These are phyloP conservation scores for Aradophagus sp. DNA, from an alignment of 1,140 invertebrate genomes.

Conservation along the genomic window DNA sequence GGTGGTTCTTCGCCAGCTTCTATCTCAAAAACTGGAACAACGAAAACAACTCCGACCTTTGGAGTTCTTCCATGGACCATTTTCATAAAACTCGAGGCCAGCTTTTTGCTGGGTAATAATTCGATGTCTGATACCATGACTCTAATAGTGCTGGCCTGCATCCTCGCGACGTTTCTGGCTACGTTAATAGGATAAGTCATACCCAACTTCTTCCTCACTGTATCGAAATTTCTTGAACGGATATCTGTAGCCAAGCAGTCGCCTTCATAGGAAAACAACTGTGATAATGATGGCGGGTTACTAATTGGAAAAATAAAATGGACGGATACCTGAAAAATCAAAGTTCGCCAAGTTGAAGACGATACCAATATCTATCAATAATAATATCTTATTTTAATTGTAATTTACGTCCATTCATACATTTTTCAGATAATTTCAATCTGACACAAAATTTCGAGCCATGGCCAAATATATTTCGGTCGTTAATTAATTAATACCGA, in stretches of 20 bases:
- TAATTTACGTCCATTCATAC: not conserved
- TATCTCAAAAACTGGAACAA: conserved; percentile 85
- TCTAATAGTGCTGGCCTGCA: conserved; percentile 77
- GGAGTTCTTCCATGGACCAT: conserved; percentile 76
- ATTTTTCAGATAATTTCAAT: no score
- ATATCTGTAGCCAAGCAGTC: conserved; percentile 67
- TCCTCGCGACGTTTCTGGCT: conserved; percentile 81
- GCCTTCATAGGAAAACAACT: conserved; percentile 9
- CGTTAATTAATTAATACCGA: no score
- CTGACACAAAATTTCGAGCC: no score
- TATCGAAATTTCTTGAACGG: conserved; percentile 63
- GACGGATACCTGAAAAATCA: conserved; percentile 76
- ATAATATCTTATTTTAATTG: not conserved
- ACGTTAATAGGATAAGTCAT: conserved; percentile 86
- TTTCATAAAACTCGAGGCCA: conserved; percentile 78
- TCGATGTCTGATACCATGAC: conserved; percentile 87
- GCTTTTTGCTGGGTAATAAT: conserved; percentile 80
- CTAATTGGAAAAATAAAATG: conserved; percentile 80
- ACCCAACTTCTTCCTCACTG: conserved; percentile 74
- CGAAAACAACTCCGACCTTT: conserved; percentile 77
- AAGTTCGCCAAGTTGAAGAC: not conserved
- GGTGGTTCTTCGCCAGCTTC: conserved; percentile 78
- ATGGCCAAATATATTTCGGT: no score
- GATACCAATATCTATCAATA: not conserved
- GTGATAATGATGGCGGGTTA: conserved; percentile 62